phyloP scores from a whole-genome alignment of 2,888 invertebrate species.

The Escarpia spicata region DNA sequence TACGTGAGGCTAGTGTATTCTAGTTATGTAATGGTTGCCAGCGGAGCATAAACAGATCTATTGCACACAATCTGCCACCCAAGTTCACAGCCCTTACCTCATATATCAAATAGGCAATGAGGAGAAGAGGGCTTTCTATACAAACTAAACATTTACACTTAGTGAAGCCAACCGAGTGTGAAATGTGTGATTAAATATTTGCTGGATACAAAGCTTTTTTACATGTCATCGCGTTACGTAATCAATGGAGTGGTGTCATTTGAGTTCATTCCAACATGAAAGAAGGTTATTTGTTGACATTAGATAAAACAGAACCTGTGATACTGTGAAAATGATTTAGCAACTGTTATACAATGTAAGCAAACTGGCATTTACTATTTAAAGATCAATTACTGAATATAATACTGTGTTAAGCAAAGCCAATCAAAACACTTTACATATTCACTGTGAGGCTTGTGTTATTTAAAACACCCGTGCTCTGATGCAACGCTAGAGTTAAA shows the following conservation, averaged over 20 bases:
- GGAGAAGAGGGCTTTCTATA: background rate
- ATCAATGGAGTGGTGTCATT: background rate
- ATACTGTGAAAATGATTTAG: background rate
- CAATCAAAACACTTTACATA: background rate
- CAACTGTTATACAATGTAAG: background rate
- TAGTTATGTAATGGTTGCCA: background rate
- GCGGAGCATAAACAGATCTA: background rate
- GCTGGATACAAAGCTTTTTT: background rate
- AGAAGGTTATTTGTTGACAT: background rate
- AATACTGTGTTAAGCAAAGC: background rate
- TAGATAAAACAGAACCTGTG: background rate
- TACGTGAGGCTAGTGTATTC: background rate
- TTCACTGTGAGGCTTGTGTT: background rate
- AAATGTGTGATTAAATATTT: background rate
- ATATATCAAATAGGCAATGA: background rate
- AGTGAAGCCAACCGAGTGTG: background rate
- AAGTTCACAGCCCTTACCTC: background rate
- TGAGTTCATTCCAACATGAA: background rate
- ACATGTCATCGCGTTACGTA: background rate
- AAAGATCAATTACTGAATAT: background rate
- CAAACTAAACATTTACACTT: conserved; percentile 16
- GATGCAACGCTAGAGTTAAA: background rate
- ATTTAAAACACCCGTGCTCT: background rate
- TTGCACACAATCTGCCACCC: background rate
- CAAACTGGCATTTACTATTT: background rate